Evolutionary conservation across 2,888 invertebrate species (phyloP), one percentile per base, ranked within the genome.

Genomic region (Ctenicera cuprea): DNA sequence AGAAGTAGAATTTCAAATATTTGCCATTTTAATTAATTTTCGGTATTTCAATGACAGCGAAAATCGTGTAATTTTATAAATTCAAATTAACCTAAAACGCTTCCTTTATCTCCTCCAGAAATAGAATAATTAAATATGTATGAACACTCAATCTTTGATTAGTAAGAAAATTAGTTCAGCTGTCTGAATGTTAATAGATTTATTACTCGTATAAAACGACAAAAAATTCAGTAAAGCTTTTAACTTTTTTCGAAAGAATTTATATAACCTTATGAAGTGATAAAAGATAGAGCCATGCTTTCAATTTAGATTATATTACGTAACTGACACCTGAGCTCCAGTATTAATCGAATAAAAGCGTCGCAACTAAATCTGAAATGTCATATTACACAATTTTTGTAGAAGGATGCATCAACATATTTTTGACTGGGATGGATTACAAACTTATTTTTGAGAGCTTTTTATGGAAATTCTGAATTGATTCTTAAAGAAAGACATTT

Each of bases 291-390:
- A 54, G 61, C 69, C 74, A 71, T 65, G 76, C 76, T 76, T 74
- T 74, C 76, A 76, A 74, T 74, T 74, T 69, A 65, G 69, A 74
- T 71, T 74, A 67, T 67, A 71, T 71, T 70, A 65, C 41, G 22
- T 37, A 70, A 70, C 54, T 41, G 38, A 43, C 70, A 63, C 57
- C 63, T 57, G 54, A 20, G 57, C 52, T 70, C 26, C 33, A 3
- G 26, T 54, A 45, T 57, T 54, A 70, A 67, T 66, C 14, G 18
- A 57, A 66, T 66, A 41, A 62, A 26, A 8, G 30, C 12, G 54
- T 14, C 14, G 54, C 3, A 7, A 22, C 1, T 54, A 52, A 22
- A 52, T 54, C 14, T 54, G 12, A 50, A 50, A 22, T 18, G 22
- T 11, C 22, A 9, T 50, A 50, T 50, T 22, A 22, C 5, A 48